These are phyloP conservation scores for Ferdinandea cuprea DNA, from an alignment of 2,888 invertebrate genomes.

Conservation along the genomic window DNA sequence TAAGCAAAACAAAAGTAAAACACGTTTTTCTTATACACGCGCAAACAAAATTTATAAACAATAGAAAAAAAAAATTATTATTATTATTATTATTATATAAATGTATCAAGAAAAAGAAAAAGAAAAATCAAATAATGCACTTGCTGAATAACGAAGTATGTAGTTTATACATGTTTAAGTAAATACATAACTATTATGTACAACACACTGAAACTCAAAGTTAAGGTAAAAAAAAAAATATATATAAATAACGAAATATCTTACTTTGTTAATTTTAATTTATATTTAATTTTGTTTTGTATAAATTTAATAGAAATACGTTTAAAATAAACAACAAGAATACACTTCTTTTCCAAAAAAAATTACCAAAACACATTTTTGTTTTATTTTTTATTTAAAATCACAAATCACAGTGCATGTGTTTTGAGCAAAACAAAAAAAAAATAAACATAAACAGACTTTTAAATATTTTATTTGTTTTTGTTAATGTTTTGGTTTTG, in stretches of 20 bases:
- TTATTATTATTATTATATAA: too few relatives aligned
- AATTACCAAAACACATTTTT: not conserved
- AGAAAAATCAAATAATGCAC: constrained; percentile 49
- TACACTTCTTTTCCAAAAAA: constrained; percentile 24
- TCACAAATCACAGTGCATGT: not conserved
- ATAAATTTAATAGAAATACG: constrained; percentile 1
- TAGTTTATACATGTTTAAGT: constrained; percentile 23
- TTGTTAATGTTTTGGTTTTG: too few relatives aligned
- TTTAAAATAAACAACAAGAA: constrained; percentile 21
- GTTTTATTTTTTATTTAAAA: constrained; percentile 6
- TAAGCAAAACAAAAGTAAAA: constrained; percentile 1
- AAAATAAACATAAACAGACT: constrained; percentile 5
- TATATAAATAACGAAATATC: not conserved
- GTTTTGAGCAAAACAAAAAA: too few relatives aligned
- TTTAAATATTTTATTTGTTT: not conserved
- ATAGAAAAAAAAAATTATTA: too few relatives aligned
- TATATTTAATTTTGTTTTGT: constrained; percentile 18
- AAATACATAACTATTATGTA: constrained; percentile 10
- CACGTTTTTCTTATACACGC: constrained; percentile 29
- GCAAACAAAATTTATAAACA: constrained; percentile 20
- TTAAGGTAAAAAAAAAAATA: not conserved
- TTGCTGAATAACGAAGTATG: constrained; percentile 43
- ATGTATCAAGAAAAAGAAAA: not conserved
- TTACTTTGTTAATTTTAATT: not conserved
- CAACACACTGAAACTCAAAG: constrained; percentile 19